Conservation (phyloP, 2,797 vertebrate species). For the Oryzias dopingdopingensis region DNA sequence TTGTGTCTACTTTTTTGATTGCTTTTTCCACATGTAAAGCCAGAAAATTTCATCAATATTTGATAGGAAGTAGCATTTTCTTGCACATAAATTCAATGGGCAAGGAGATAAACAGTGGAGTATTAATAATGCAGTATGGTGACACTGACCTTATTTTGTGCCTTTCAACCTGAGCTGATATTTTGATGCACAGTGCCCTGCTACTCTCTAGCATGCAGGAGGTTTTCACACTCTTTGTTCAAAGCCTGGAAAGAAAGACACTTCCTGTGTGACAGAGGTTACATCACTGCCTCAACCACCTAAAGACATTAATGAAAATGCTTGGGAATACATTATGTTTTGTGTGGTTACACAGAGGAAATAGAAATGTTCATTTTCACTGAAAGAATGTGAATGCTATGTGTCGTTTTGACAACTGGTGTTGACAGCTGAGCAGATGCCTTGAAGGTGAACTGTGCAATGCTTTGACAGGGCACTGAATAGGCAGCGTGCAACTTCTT, state of each 20-base stretch:
- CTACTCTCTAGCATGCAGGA: constrained; percentile 69
- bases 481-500: constrained; percentile 53
- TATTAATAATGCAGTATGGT: constrained; percentile 82
- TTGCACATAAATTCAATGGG: constrained; percentile 71
- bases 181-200: constrained; percentile 76
- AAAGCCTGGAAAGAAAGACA: constrained; percentile 62
- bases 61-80: constrained; percentile 69
- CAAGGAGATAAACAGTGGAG: constrained; percentile 77
- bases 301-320: constrained; percentile 70
- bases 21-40: constrained; percentile 69
- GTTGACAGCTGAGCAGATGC: constrained; percentile 74
- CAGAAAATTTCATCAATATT: constrained; percentile 78
- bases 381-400: constrained; percentile 69
- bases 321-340: constrained; percentile 38
- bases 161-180: constrained; percentile 82
- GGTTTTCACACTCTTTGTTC: constrained; percentile 74
- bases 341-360: constrained; percentile 50
- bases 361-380: constrained; percentile 70
- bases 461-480: constrained; percentile 71
- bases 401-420: constrained; percentile 68
- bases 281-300: constrained; percentile 70
- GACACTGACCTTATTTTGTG: constrained; percentile 84
- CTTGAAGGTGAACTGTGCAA: constrained; percentile 74
- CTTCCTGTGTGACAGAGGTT: constrained; percentile 76
- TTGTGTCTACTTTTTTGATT: constrained; percentile 58